Evolutionary conservation across 2,797 vertebrate species (phyloP), one percentile per base, ranked within the genome.

Genomic region (Chaenodraco wilsoni): DNA sequence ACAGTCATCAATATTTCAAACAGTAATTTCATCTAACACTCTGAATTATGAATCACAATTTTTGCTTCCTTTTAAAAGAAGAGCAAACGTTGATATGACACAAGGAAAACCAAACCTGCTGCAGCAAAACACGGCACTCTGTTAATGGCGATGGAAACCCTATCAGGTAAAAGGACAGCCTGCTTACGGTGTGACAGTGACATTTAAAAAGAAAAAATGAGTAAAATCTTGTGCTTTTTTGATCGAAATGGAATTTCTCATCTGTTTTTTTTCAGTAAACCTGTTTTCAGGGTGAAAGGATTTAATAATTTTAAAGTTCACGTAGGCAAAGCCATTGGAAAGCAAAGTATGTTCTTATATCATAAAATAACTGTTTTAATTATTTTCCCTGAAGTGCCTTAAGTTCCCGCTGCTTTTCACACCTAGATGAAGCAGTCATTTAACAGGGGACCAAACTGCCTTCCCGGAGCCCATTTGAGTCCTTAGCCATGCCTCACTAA

Each of bases 401-500:
- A 48, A 66, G 70, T 83, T 65, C 65, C 49, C 33, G 6, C 41
- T 79, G 72, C 58, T 87, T 84, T 90, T 88, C 83, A 89, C 88
- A 92, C 89, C 91, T 88, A 88, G 83, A 90, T 89, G 89, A 92
- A 89, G 88, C 88, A 88, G 79, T 91, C 89, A 89, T 92, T 92
- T 90, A 92, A 88, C 89, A 87, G 82, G 86, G 83, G 79, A 88
- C 84, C 88, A 88, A 81, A 90, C 90, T 76, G 89, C 79, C 84
- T 90, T 92, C 82, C 84, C 74, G 66, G 77, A 89, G 76, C 87
- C 89, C 86, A 88, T 93, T 95, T 92, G 91, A 89, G 87, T 95
- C 92, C 89, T 94, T 92, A 93, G 91, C 86, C 92, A 88, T 94
- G 93, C 89, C 94, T 96, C 93, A 92, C 86, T 95, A 92, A 95